Conservation (phyloP, 2,797 vertebrate genomes). For the Eulemur rubriventer region DNA sequence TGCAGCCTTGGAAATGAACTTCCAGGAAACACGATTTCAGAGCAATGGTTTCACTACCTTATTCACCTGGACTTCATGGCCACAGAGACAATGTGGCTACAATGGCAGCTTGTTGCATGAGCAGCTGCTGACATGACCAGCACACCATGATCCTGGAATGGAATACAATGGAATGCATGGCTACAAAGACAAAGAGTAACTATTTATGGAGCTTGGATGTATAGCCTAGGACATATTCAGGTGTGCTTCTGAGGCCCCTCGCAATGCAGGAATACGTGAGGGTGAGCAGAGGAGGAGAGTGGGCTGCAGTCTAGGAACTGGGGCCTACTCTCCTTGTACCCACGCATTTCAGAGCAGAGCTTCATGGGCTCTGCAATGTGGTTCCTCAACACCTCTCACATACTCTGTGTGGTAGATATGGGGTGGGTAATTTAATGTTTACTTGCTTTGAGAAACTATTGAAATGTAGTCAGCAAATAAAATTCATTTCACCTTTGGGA, state of each 20-base stretch:
- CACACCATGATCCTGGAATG: neutral
- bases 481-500: neutral
- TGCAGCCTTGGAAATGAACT: neutral
- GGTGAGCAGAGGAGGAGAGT: too few relatives aligned
- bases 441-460: neutral
- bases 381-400: neutral
- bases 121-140: neutral
- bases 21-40: neutral
- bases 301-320: too few relatives aligned
- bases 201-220: too few relatives aligned
- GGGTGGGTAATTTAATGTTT: conserved; percentile 19
- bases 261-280: too few relatives aligned
- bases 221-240: too few relatives aligned
- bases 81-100: neutral
- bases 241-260: too few relatives aligned
- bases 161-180: neutral
- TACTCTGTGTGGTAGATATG: neutral
- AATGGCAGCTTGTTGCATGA: conserved; percentile 2
- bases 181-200: neutral
- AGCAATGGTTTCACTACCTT: neutral
- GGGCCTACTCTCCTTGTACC: too few relatives aligned
- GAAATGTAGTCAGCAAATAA: neutral
- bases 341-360: too few relatives aligned
- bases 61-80: conserved; percentile 31
- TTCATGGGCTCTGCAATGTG: neutral